Base-by-base conservation (phyloP, 2,888 invertebrate species). In the Troides aeacus region DNA sequence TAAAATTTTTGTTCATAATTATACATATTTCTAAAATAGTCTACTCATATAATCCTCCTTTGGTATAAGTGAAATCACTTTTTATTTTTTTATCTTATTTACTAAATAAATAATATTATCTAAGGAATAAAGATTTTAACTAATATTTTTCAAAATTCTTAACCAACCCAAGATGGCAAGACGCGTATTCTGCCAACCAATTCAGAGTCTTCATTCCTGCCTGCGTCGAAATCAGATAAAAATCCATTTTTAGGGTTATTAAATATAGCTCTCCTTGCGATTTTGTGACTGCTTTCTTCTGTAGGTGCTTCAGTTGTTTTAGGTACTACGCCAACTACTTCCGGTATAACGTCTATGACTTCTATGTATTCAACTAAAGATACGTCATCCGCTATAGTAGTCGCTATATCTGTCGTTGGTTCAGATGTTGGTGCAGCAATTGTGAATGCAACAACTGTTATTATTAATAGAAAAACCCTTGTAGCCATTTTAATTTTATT, bases 101-200 rank as follows among this genome's bases (percentile, higher is more conserved):
- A 56, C 21, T 0, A 7, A 21, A 56, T 56, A 56, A 56, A 21
- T 21, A 56, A 0, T 56, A n/a, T 56, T 56, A 56, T 56, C 15
- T n/a, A 17, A 18, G 17, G 17, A 56, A 7, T 30, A 10, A 8
- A 39, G 10, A 7, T 39, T 1, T 39, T 10, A 39, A 39, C 39
- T 39, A 39, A 39, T 39, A 39, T 39, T 39, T 0, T 39, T 39
- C 10, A 39, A 39, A 53, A 53, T 17, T 53, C 53, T 84, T 84
- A 89, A 64, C 92, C 92, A 58, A 84, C 80, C 88, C 89, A 92
- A 10, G 90, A 83, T 2, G 92, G 92, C 15, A 92, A 80, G 70
- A 90, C 87, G 77, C 89, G 92, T 60, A 92, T 92, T 77, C 89
- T 88, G 70, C 92, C 83, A 8, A 88, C 88, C 0, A 91, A 70